Base-by-base conservation (phyloP, 2,888 invertebrate species). In the Argyresthia goedartella region DNA sequence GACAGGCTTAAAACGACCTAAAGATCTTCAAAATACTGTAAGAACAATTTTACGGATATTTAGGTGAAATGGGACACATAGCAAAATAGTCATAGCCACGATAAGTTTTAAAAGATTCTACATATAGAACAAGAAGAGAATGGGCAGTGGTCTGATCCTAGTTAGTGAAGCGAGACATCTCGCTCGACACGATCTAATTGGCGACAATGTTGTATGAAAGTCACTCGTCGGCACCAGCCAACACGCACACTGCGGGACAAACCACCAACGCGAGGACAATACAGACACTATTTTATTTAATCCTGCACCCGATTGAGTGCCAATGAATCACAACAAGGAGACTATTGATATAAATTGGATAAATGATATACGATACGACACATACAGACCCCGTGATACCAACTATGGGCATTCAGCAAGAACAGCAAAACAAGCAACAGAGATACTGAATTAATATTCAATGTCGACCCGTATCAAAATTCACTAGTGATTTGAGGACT, bases 391-490 rank as follows among this genome's bases (percentile, higher is more conserved):
- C n/a, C 39, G n/a, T 39, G 10, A 39, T 8, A 39, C 39, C 9
- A 11, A 11, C 25, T 11, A 64, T 74, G 71, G 66, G 53, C 56
- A 73, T 73, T 66, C 71, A 71, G 62, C 66, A 65, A 69, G 64
- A 67, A 59, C 60, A 66, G 60, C 11, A 61, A 75, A 71, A 76
- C 64, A 61, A 71, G 65, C 59, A 57, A 62, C 54, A 50, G n/a
- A 51, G 55, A 54, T 33, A 8, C 25, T 9, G 14, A 48, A 48
- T 48, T 48, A 36, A 69, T 60, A 57, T 57, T 61, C 65, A 60
- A 70, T 65, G 73, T 71, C 77, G 66, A 80, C 79, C 80, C 74
- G 69, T 62, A 69, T 82, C 78, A 80, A 74, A 72, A 73, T 68
- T 67, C 66, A 60, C 57, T 58, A 57, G 53, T 52, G 59, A 56